Base-by-base conservation (phyloP, 2,797 vertebrate species). In the Ataeniobius toweri region DNA sequence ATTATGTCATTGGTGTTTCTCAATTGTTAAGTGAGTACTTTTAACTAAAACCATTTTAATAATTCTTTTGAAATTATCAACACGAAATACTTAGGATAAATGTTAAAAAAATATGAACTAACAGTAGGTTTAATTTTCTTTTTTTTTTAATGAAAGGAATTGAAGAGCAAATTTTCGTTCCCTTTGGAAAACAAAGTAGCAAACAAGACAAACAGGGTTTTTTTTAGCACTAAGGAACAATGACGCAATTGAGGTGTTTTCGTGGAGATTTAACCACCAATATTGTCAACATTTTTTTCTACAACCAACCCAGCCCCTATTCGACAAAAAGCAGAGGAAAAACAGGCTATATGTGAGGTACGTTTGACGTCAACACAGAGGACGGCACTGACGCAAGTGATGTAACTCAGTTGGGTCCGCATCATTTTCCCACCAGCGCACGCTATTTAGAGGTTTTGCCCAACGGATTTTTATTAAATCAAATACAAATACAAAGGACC, bases 151-250 rank as follows among this genome's bases (percentile, higher is more conserved):
- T 41, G 6, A 3, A 39, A 58, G 71, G 31, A 0, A n/a, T 9
- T 20, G 8, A 50, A 6, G 1, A 12, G 39, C 0, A 1, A 0
- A 2, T 63, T 78, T 79, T 3, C 20, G n/a, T 78, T 9, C 31
- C 24, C 28, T 16, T 59, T 8, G 14, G 0, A 56, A 72, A 39
- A 6, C 1, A 0, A 20, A 56, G 36, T 6, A 48, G 3, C 14
- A 41, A 84, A 84, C 56, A 31, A 20, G 85, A 74, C 22, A 59
- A 13, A 88, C 89, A 73, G 80, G 86, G 89, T 89, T 31, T 31
- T 36, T 85, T 61, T 61, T 59, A 53, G 61, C 53, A 39, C 5
- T 41, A 24, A 74, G 6, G 16, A 55, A 13, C 1, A 67, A 36
- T 75, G 75, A 76, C 12, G 51, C n/a, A 75, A 75, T 53, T 53